phyloP scores from a whole-genome alignment of 2,888 invertebrate genomes.

The Hydroisotoma schaefferi region DNA sequence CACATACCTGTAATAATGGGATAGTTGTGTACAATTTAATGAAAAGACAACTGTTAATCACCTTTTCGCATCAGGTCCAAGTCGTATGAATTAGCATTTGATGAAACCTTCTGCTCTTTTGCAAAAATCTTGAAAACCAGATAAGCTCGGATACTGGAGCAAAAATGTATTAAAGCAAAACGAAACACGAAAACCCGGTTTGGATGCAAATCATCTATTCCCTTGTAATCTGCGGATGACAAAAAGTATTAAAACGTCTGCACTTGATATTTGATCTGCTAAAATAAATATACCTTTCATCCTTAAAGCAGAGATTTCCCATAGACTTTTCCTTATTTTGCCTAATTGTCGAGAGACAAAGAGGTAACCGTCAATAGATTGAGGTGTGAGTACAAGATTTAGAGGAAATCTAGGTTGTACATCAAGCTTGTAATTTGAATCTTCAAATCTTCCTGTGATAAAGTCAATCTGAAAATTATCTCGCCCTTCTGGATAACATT shows the following conservation, averaged over 20 bases:
- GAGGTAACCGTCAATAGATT: slow-evolving; percentile 31
- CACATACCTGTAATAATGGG: slow-evolving; percentile 2
- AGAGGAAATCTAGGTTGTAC: slow-evolving; percentile 37
- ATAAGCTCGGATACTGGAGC: slow-evolving; percentile 36
- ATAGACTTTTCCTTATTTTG: slow-evolving; percentile 38
- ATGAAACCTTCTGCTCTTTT: slow-evolving; percentile 22
- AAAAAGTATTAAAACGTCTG: not conserved
- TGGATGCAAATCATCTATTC: slow-evolving; percentile 14
- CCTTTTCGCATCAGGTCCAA: slow-evolving; percentile 34
- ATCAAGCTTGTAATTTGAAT: slow-evolving; percentile 29
- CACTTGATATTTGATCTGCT: not conserved
- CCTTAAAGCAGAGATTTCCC: slow-evolving; percentile 28
- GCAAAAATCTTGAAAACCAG: slow-evolving; percentile 38
- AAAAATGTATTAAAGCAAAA: slow-evolving; percentile 41
- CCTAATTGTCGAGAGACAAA: slow-evolving; percentile 35
- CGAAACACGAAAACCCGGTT: slow-evolving; percentile 33
- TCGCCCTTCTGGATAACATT: slow-evolving; percentile 42
- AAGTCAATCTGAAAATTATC: slow-evolving; percentile 34
- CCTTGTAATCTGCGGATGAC: slow-evolving; percentile 28
- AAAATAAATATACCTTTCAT: slow-evolving; percentile 29
- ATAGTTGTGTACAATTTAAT: too few species aligned
- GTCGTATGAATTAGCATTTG: slow-evolving; percentile 11
- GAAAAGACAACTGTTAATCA: slow-evolving; percentile 8
- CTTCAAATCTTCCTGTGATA: slow-evolving; percentile 12
- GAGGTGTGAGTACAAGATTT: slow-evolving; percentile 33